phyloP scores from a whole-genome alignment of 2,113 vertebrate genomes.

The Hyla sarda region DNA sequence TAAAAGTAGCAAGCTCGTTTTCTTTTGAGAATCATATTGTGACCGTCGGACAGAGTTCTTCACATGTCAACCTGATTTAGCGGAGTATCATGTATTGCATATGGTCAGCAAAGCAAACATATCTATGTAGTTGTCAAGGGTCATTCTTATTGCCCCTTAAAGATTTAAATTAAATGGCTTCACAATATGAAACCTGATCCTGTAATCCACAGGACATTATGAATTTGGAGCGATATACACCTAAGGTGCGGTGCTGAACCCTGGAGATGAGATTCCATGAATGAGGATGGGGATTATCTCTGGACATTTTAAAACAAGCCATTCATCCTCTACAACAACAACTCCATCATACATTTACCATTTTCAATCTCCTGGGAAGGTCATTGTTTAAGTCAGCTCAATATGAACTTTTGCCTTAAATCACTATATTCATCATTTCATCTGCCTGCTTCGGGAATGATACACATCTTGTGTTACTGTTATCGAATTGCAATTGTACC shows the following conservation, averaged over 20 bases:
- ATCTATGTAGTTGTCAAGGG: background rate
- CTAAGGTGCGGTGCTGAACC: background rate
- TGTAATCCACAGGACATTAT: constrained; percentile 4
- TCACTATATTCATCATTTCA: constrained; percentile 45
- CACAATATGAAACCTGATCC: constrained; percentile 31
- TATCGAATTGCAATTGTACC: constrained; percentile 47
- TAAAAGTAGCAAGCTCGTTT: no score
- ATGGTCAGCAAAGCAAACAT: no score
- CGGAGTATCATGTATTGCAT: background rate
- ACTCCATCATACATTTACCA: constrained; percentile 40
- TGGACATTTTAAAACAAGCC: constrained; percentile 50
- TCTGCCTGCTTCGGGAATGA: constrained; percentile 34
- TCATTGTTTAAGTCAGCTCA: constrained; percentile 32
- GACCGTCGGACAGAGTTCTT: background rate
- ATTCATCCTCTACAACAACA: constrained; percentile 40
- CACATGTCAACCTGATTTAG: background rate
- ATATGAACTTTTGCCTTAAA: constrained; percentile 40
- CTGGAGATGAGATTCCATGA: background rate
- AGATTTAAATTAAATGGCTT: constrained; percentile 27
- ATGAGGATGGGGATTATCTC: constrained; percentile 33
- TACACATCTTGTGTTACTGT: constrained; percentile 48
- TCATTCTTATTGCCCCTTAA: constrained; percentile 5
- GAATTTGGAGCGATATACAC: background rate
- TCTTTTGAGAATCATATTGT: background rate
- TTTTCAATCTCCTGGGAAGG: constrained; percentile 53